These are phyloP conservation scores for Allobates femoralis DNA, from an alignment of 2,797 vertebrate genomes.

Conservation along the genomic window DNA sequence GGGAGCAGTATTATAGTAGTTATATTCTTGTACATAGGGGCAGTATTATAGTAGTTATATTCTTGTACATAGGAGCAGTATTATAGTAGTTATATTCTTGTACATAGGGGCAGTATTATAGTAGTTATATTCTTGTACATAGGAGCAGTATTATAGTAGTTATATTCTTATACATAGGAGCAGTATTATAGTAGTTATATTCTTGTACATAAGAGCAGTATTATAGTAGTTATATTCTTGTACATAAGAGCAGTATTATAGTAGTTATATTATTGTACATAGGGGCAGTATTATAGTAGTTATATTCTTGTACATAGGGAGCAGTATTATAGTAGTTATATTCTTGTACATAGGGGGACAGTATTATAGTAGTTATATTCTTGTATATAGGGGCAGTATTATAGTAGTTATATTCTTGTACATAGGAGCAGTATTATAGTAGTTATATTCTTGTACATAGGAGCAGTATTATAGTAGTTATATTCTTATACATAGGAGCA, in stretches of 20 bases:
- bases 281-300: no score
- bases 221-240: no score
- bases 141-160: no score
- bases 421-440: background rate
- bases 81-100: constrained; percentile 1
- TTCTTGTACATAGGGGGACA: no score
- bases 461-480: background rate
- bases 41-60: background rate
- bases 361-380: constrained; percentile 6
- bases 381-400: background rate
- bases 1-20: background rate
- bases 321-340: no score
- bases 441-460: background rate
- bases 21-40: background rate
- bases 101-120: background rate
- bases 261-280: no score
- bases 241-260: no score
- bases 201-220: no score
- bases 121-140: no score
- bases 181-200: background rate
- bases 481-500: no score
- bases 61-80: background rate
- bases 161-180: no score
- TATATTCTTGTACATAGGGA: no score
- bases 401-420: background rate